phyloP scores from a whole-genome alignment of 2,888 invertebrate species.

The Dynastes hyllus region DNA sequence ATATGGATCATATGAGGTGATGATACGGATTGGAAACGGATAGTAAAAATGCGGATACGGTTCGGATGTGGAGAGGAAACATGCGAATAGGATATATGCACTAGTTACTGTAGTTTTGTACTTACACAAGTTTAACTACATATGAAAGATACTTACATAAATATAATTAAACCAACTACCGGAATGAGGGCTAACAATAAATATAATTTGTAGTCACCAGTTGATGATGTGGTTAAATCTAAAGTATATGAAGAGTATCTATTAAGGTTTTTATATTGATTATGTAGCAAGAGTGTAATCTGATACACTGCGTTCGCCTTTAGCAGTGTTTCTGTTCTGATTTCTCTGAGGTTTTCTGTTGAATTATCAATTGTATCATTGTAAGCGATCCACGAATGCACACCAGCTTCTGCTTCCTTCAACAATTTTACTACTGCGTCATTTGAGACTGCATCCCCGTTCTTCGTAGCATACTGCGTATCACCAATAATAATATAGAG shows the following conservation, averaged over 20 bases:
- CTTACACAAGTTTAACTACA: too few relatives aligned
- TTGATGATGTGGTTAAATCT: not conserved
- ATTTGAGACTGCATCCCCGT: not conserved
- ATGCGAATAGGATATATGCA: too few relatives aligned
- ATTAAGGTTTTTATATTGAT: slow-evolving; percentile 13
- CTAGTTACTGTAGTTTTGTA: too few relatives aligned
- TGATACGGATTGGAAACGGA: too few relatives aligned
- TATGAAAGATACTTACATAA: slow-evolving; percentile 12
- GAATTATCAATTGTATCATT: not conserved
- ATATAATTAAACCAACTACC: slow-evolving; percentile 10
- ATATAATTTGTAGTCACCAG: not conserved
- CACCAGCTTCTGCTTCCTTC: not conserved
- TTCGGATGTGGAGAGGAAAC: too few relatives aligned
- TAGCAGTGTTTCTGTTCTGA: not conserved
- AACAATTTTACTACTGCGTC: not conserved
- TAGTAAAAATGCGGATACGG: too few relatives aligned
- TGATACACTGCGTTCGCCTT: not conserved
- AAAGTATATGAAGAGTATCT: slow-evolving; percentile 1
- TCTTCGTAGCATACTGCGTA: not conserved
- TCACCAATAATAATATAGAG: too few relatives aligned
- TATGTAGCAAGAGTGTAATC: not conserved
- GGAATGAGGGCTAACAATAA: not conserved
- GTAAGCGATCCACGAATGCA: not conserved
- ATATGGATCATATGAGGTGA: too few relatives aligned
- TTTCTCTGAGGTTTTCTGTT: not conserved